Evolutionary conservation across 1,140 invertebrate genomes (phyloP).

Genomic region (Ephestia elutella): DNA sequence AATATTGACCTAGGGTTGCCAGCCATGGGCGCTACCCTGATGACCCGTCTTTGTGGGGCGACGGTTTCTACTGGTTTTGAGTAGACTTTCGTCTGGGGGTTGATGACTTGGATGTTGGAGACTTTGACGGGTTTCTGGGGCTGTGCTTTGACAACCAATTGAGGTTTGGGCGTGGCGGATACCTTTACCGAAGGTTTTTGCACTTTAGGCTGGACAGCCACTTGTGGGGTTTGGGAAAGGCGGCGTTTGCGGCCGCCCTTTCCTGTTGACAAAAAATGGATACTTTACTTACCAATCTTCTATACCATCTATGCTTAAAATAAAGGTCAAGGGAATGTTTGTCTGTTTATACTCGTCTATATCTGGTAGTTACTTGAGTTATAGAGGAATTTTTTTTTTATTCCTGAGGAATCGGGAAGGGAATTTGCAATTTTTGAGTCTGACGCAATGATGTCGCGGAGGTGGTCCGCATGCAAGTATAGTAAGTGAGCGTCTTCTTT

Average conservation of each 20-base stretch:
- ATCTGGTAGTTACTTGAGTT: too few species aligned
- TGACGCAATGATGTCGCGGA: too few species aligned
- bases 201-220: slow-evolving; percentile 61
- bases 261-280: slow-evolving; percentile 26
- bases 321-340: not conserved
- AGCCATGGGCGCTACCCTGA: slow-evolving; percentile 72
- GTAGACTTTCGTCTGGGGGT: slow-evolving; percentile 57
- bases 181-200: slow-evolving; percentile 56
- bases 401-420: too few species aligned
- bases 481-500: too few species aligned
- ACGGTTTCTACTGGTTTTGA: slow-evolving; percentile 60
- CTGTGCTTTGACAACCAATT: slow-evolving; percentile 62
- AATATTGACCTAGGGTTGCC: slow-evolving; percentile 79
- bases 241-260: slow-evolving; percentile 61
- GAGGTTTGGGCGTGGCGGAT: slow-evolving; percentile 43
- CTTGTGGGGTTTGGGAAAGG: slow-evolving; percentile 51
- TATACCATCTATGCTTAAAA: not conserved
- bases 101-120: slow-evolving; percentile 62
- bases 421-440: too few species aligned
- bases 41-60: slow-evolving; percentile 71
- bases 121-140: slow-evolving; percentile 61
- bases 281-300: not conserved
- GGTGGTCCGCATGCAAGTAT: too few species aligned
- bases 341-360: too few species aligned
- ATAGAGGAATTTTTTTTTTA: too few species aligned